These are phyloP conservation scores for Chloroceryle amazona DNA, from an alignment of 2,797 vertebrate genomes.

Conservation along the genomic window DNA sequence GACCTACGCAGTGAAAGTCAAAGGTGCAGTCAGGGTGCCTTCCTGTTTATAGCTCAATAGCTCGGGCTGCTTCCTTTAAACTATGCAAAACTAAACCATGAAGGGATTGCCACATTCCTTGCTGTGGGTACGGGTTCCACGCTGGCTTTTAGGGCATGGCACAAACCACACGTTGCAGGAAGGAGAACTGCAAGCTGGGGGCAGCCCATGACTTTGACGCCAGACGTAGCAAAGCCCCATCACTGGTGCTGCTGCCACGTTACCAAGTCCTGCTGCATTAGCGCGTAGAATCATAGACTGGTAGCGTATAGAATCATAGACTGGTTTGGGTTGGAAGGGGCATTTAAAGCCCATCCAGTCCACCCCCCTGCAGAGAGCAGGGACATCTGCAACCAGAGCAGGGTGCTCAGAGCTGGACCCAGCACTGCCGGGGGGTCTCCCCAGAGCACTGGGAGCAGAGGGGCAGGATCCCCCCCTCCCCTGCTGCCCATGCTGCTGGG, in stretches of 20 bases:
- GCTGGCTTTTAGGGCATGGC: not conserved
- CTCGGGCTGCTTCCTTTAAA: conserved; percentile 45
- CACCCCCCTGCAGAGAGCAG: too few species aligned
- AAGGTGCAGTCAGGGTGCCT: conserved; percentile 61
- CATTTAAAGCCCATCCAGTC: not conserved
- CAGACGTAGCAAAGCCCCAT: not conserved
- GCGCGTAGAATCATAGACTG: not conserved
- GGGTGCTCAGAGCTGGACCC: not conserved
- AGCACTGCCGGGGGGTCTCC: too few species aligned
- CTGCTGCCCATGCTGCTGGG: not conserved
- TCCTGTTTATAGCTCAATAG: conserved; percentile 64
- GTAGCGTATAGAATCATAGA: not conserved
- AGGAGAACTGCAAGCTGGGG: not conserved
- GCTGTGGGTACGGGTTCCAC: not conserved
- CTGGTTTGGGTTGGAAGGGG: not conserved
- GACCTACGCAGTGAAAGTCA: conserved; percentile 59
- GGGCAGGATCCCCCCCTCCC: too few species aligned
- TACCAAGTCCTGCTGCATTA: not conserved
- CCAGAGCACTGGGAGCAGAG: too few species aligned
- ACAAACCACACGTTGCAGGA: not conserved
- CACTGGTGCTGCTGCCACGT: not conserved
- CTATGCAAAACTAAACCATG: conserved; percentile 9
- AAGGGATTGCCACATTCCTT: conserved; percentile 28
- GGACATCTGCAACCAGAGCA: too few species aligned
- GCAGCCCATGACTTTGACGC: not conserved